phyloP scores from a whole-genome alignment of 1,140 invertebrate species.

The Panulirus ornatus region DNA sequence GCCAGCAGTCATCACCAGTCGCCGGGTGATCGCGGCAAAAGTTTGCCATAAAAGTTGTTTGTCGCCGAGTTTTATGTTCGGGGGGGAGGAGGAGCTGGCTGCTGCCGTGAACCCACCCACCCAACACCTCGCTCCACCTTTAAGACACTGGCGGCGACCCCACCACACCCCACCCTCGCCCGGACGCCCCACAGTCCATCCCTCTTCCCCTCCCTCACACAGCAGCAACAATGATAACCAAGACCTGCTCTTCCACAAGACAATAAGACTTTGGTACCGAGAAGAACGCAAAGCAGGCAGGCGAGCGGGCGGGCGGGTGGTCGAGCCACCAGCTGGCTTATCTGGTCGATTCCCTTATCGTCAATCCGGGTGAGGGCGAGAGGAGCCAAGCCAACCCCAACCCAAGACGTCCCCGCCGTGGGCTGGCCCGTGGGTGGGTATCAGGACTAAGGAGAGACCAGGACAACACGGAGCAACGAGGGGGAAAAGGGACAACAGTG shows the following conservation, averaged over 20 bases:
- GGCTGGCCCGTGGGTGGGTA: too few species aligned
- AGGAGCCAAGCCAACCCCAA: too few species aligned
- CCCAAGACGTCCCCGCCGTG: too few species aligned
- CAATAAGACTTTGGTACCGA: neutral
- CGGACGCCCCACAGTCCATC: neutral
- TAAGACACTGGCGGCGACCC: too few species aligned
- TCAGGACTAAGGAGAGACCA: too few species aligned
- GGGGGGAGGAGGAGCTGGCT: too few species aligned
- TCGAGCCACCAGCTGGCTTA: too few species aligned
- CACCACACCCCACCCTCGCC: neutral
- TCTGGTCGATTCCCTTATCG: too few species aligned
- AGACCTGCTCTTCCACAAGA: neutral
- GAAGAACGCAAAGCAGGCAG: neutral
- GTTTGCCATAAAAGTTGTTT: conserved; percentile 21
- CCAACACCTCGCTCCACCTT: neutral
- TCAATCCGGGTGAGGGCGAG: too few species aligned
- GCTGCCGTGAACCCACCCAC: neutral
- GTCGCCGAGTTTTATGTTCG: neutral
- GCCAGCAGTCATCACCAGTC: neutral
- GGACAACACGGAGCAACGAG: too few species aligned
- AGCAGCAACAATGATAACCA: neutral
- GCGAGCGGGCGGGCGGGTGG: too few species aligned
- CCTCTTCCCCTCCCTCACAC: neutral
- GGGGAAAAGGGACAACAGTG: too few species aligned
- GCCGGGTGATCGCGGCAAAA: neutral